phyloP scores from a whole-genome alignment of 1,140 invertebrate genomes.

The Saccostrea glomerata region DNA sequence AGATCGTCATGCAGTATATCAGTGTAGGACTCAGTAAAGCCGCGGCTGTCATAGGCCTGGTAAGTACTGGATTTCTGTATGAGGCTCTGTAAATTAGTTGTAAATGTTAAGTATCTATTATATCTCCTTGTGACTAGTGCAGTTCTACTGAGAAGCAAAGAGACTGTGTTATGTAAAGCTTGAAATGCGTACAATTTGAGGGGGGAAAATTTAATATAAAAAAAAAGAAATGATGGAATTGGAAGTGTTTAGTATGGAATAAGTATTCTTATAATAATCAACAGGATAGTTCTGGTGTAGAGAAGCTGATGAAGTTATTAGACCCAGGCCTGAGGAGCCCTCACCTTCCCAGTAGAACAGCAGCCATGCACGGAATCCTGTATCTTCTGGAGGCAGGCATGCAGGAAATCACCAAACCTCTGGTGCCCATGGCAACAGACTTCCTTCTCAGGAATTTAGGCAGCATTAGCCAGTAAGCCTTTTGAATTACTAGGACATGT shows the following conservation, averaged over 20 bases:
- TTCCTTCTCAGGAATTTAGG: conserved; percentile 85
- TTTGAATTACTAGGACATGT: neutral
- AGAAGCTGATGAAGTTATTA: conserved; percentile 84
- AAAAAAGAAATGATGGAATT: no score
- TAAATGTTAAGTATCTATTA: no score
- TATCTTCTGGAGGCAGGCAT: conserved; percentile 85
- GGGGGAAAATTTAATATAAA: no score
- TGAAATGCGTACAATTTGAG: neutral
- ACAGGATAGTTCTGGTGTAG: conserved; percentile 74
- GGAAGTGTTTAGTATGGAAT: neutral
- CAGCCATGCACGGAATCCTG: conserved; percentile 87
- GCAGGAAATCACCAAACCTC: conserved; percentile 77
- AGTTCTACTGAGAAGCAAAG: no score
- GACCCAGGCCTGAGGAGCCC: conserved; percentile 84
- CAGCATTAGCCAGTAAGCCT: conserved; percentile 77
- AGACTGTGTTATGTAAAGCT: neutral
- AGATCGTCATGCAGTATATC: conserved; percentile 86
- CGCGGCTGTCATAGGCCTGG: conserved; percentile 82
- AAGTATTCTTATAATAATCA: neutral
- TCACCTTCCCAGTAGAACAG: conserved; percentile 84
- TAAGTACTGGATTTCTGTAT: conserved; percentile 56
- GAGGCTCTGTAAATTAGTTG: no score
- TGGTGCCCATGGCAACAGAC: conserved; percentile 84
- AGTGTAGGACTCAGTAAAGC: conserved; percentile 86
- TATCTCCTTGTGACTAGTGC: no score